Conservation (phyloP, 2,113 vertebrate genomes). For the Odontesthes bonariensis region DNA sequence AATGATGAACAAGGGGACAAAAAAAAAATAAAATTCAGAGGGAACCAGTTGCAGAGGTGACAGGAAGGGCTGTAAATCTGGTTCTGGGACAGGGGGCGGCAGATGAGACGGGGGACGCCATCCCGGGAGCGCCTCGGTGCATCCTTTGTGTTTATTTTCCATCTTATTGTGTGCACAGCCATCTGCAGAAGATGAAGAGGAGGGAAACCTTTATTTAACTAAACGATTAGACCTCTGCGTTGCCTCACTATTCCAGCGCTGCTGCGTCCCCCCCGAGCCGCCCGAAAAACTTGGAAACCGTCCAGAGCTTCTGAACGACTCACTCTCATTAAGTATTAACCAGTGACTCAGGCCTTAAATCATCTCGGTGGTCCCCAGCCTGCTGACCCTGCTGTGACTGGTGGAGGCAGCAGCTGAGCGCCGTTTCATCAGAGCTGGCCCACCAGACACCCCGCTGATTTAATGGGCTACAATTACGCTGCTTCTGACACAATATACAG, state of each 20-base stretch:
- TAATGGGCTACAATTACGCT: slow-evolving; percentile 75
- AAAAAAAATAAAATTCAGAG: slow-evolving; percentile 35
- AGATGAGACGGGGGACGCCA: slow-evolving; percentile 55
- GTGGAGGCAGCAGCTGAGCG: slow-evolving; percentile 44
- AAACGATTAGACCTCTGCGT: slow-evolving; percentile 58
- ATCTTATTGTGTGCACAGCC: slow-evolving; percentile 11
- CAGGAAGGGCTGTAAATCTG: slow-evolving; percentile 71
- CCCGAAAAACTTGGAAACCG: slow-evolving; percentile 50
- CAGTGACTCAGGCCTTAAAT: slow-evolving; percentile 68
- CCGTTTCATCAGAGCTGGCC: slow-evolving; percentile 65
- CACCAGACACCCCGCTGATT: slow-evolving; percentile 67
- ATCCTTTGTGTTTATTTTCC: slow-evolving; percentile 34
- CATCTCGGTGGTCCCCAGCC: slow-evolving; percentile 64
- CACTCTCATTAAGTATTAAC: slow-evolving; percentile 75
- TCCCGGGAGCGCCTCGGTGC: slow-evolving; percentile 13
- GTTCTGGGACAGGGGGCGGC: slow-evolving; percentile 44
- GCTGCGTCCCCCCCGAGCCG: slow-evolving; percentile 38
- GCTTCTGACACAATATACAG: slow-evolving; percentile 72
- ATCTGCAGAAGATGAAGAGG: slow-evolving; percentile 28
- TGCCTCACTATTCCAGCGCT: slow-evolving; percentile 48
- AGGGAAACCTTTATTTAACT: slow-evolving; percentile 56
- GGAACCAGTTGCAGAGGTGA: slow-evolving; percentile 66
- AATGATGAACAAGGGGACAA: slow-evolving; percentile 75
- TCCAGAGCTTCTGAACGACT: slow-evolving; percentile 52
- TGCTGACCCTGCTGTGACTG: slow-evolving; percentile 70